These are phyloP conservation scores for Noctua pronuba DNA, from an alignment of 2,888 invertebrate genomes.

Conservation along the genomic window DNA sequence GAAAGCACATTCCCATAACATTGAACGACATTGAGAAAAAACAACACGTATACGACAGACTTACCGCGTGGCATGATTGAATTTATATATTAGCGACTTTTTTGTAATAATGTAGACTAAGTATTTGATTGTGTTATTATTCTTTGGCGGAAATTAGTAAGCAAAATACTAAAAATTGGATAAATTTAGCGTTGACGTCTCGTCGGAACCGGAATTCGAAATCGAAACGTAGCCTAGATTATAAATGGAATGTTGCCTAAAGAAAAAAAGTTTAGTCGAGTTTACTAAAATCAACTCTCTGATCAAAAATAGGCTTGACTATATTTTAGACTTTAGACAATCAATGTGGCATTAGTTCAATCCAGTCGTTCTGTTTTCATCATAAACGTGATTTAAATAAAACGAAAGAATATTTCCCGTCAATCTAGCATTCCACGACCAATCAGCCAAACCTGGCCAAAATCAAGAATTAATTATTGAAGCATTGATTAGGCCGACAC, in stretches of 20 bases:
- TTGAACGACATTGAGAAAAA: conserved; percentile 84
- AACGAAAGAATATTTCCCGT: background rate
- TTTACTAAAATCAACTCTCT: background rate
- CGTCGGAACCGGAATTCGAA: conserved; percentile 69
- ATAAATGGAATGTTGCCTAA: conserved; percentile 30
- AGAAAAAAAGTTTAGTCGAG: conserved; percentile 28
- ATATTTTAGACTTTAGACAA: background rate
- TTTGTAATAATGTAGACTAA: conserved; percentile 44
- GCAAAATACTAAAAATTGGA: conserved; percentile 78
- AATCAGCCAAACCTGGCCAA: background rate
- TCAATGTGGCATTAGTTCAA: background rate
- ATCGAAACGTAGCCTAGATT: conserved; percentile 48
- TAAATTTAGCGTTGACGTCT: conserved; percentile 87
- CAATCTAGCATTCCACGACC: background rate
- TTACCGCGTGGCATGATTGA: conserved; percentile 88
- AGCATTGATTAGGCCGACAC: background rate
- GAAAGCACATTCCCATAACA: conserved; percentile 85
- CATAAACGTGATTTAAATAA: background rate
- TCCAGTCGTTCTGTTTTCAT: background rate
- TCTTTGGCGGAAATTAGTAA: conserved; percentile 56
- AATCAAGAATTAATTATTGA: background rate
- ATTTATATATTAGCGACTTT: conserved; percentile 51
- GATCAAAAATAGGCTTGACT: background rate
- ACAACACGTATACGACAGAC: conserved; percentile 67
- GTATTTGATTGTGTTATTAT: conserved; percentile 51